Conservation (phyloP, 1,140 invertebrate genomes). For the Aradophagus sp. region DNA sequence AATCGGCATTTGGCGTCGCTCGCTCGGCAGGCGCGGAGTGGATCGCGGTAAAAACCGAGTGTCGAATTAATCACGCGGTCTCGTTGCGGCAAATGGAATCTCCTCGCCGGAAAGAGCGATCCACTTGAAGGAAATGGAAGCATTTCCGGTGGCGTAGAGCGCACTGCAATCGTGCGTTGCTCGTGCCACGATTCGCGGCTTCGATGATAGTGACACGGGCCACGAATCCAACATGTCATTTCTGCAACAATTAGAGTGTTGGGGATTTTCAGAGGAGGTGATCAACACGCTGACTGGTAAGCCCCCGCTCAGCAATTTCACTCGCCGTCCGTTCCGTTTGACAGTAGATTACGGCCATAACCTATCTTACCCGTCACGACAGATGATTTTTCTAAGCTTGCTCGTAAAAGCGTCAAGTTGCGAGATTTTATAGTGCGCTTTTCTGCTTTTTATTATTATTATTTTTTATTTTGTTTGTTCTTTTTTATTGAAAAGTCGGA, state of each 20-base stretch:
- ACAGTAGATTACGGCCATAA: conserved; percentile 34
- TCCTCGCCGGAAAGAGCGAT: conserved; percentile 14
- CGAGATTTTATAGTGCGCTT: no score
- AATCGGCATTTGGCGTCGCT: no score
- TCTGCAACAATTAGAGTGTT: conserved; percentile 44
- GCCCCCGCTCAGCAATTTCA: not conserved
- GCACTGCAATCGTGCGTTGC: conserved; percentile 16
- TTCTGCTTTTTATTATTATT: no score
- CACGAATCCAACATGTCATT: conserved; percentile 25
- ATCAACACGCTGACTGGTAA: conserved; percentile 44
- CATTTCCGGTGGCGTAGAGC: conserved; percentile 34
- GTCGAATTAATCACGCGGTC: no score
- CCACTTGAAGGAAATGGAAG: conserved; percentile 41
- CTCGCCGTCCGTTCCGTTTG: conserved; percentile 13
- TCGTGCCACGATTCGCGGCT: conserved; percentile 10
- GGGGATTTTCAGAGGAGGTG: conserved; percentile 47
- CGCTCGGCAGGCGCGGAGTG: no score
- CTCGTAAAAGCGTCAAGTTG: no score
- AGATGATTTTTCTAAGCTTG: no score
- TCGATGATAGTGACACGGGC: conserved; percentile 15
- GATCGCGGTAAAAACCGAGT: no score
- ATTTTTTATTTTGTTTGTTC: no score
- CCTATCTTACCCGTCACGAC: no score
- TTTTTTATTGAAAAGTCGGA: no score
- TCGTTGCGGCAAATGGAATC: conserved; percentile 35